Base-by-base conservation (phyloP, 2,888 invertebrate genomes). In the Actias luna region DNA sequence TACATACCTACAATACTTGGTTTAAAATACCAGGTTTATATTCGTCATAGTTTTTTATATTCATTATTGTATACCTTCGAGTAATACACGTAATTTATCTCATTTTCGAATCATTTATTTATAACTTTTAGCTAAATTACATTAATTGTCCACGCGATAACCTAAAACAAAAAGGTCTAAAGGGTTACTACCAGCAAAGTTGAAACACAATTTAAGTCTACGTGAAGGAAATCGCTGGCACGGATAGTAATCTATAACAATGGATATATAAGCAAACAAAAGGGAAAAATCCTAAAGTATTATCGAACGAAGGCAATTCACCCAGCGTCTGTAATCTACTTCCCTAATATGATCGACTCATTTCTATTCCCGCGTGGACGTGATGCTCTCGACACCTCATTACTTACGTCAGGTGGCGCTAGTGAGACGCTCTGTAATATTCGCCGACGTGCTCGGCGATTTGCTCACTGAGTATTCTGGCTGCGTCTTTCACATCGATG, bases 401-500 rank as follows among this genome's bases (percentile, higher is more conserved):
- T 59, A 59, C 42, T 29, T 39, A 42, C 59, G 29, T 42, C 59
- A 59, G 59, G 59, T 59, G 59, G 59, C 36, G 42, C 42, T 59
- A 18, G 16, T 59, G 59, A 25, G 39, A 29, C 42, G 59, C 12
- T 42, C 59, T n/a, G 55, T 55, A 55, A 55, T 55, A 55, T 55
- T 55, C 55, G 55, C 29, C 29, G 55, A 27, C 55, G 52, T 29
- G 29, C 16, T 55, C 52, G 16, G 18, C 29, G 52, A 55, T 7
- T 55, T 29, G 16, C n/a, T n/a, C 55, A n/a, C n/a, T 55, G 55
- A 8, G n/a, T 55, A 55, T 55, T 55, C 55, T 16, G 8, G 8
- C 29, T n/a, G 29, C 55, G 55, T 55, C n/a, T 55, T 55, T 27
- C 29, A 29, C 55, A 29, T 55, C 27, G 29, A 55, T 55, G 55